Base-by-base conservation (phyloP, 2,113 vertebrate genomes). In the Epinephelus moara region DNA sequence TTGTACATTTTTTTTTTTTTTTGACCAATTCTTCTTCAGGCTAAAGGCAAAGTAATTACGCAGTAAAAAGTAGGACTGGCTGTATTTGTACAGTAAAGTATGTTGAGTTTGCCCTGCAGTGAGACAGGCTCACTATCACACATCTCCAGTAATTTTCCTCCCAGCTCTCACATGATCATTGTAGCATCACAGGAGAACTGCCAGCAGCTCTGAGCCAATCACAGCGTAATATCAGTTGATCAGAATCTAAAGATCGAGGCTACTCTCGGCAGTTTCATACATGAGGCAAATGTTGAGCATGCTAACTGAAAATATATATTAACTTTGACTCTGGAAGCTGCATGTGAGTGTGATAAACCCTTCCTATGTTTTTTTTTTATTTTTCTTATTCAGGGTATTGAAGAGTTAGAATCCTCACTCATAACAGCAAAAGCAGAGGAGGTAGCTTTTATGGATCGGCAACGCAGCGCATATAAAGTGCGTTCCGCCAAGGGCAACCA, bases 391-490 rank as follows among this genome's bases (percentile, higher is more conserved):
- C 55, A 6, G 25, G n/a, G 15, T 68, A n/a, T 50, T 66, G 53
- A 72, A 63, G 60, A 30, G 50, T 52, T 77, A 18, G 64, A 59
- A 30, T 75, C 40, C 30, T 30, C 30, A 45, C 42, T 45, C 9
- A 45, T 45, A 18, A 50, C 3, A 57, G 42, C 42, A 59, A 40
- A 77, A 61, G 23, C 57, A 25, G 37, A 17, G 33, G 56, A 47
- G 30, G 27, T 64, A 37, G 67, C 61, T 85, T 85, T 76, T 76
- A 82, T 62, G 59, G 25, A 79, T 70, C 78, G 40, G 81, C 33
- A 79, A 62, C 70, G 17, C 55, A 69, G 14, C 10, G 55, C 81
- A 81, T 83, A 81, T 75, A 74, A 87, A 85, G 79, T 69, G 61
- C 33, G 49, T 61, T 73, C 62, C 56, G 40, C 9, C 71, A 79